Base-by-base conservation (phyloP, 2,113 vertebrate species). In the Rana temporaria region DNA sequence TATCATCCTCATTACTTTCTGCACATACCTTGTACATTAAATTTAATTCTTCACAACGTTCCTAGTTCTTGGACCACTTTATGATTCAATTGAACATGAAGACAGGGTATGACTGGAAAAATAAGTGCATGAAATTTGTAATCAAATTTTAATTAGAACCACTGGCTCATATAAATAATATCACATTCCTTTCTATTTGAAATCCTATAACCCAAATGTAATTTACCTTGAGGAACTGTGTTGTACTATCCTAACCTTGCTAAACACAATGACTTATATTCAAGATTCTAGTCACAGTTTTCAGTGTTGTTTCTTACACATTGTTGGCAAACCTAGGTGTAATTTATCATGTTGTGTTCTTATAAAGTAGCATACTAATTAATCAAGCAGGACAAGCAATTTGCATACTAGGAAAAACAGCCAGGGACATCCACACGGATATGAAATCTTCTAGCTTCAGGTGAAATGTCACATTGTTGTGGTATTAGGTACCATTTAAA, bases 361-460 rank as follows among this genome's bases (percentile, higher is more conserved):
- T 81, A 81, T 56, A 73, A 81, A 56, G 22, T 3, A 73, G 69
- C 79, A 73, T 81, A 62, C 60, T 81, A 81, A 81, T 81, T 81
- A 81, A 81, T 81, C 79, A 81, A 72, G 59, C 26, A 81, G 69
- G 79, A 81, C 79, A 81, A 81, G 79, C 22, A 30, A 81, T 81
- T 81, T 81, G 59, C 79, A 81, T 81, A 81, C 19, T 34, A 65
- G 79, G 42, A 73, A 81, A 76, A 53, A 73, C 20, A 72, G 24
- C 59, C 79, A 56, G 59, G 64, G 26, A 53, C 64, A 68, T 55
- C 69, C 48, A 34, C 38, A 38, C 18, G 67, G 22, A 34, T 70
- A 80, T 26, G 17, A 34, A 80, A 70, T 62, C 9, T 68, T 70
- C 56, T 22, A 56, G 30, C 56, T 70, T 24, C 32, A 62, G 65